These are phyloP conservation scores for Drosophila borealis DNA, from an alignment of 2,888 invertebrate genomes.

Conservation along the genomic window DNA sequence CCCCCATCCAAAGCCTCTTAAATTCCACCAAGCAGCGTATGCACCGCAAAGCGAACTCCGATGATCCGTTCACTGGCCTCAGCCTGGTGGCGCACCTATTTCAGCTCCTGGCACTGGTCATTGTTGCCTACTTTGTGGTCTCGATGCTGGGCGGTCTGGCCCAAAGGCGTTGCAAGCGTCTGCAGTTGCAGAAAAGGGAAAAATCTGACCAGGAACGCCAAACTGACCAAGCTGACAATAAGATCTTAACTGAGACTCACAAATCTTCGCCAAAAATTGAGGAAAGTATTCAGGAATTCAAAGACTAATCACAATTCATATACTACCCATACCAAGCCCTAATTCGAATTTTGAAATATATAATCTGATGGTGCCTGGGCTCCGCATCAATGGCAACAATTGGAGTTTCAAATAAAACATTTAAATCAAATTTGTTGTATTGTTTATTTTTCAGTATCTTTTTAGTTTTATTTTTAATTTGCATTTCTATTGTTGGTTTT, in stretches of 20 bases:
- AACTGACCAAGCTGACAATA: not conserved
- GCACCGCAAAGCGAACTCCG: slow-evolving; percentile 84
- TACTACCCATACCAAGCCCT: not conserved
- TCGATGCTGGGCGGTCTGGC: slow-evolving; percentile 98
- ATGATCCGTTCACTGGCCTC: slow-evolving; percentile 84
- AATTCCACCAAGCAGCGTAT: slow-evolving; percentile 94
- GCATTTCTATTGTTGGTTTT: slow-evolving; percentile 37
- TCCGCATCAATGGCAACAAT: not conserved
- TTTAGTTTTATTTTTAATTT: slow-evolving; percentile 44
- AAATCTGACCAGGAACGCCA: not conserved
- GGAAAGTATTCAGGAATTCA: slow-evolving; percentile 3
- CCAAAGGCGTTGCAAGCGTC: slow-evolving; percentile 92
- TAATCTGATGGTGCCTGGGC: not conserved
- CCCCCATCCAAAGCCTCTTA: slow-evolving; percentile 93
- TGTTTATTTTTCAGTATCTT: slow-evolving; percentile 56
- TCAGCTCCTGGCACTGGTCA: slow-evolving; percentile 94
- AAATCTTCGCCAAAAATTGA: not conserved
- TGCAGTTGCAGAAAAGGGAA: slow-evolving; percentile 83
- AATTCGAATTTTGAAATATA: not conserved
- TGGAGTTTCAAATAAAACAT: slow-evolving; percentile 23
- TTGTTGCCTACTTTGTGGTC: slow-evolving; percentile 97
- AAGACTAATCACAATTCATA: not conserved
- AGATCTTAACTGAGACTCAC: not conserved
- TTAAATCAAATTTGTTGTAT: slow-evolving; percentile 47
- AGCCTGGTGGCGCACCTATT: slow-evolving; percentile 88